Evolutionary conservation across 23 tunicate species (phyloP).

Genomic region (Styela clava): DNA sequence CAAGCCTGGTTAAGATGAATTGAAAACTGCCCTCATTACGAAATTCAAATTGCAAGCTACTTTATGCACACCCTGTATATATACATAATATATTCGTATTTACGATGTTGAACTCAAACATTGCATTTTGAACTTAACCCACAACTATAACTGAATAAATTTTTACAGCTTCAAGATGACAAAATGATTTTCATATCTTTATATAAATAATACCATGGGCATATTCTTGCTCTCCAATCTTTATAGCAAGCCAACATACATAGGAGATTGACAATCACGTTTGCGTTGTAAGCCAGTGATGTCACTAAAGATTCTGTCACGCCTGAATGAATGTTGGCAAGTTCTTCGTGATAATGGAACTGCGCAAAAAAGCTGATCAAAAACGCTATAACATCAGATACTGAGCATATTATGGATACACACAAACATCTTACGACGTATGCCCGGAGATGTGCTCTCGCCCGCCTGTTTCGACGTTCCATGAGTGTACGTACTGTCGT

Average conservation of each 20-base stretch:
- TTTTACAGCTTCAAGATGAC: no score
- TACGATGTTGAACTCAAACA: no score
- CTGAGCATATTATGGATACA: conserved; percentile 20
- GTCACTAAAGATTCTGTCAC: conserved; percentile 28
- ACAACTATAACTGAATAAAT: no score
- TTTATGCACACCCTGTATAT: no score
- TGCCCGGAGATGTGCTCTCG: background rate
- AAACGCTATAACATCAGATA: conserved; percentile 11
- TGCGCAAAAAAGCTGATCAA: conserved; percentile 15
- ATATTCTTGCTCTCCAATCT: conserved; percentile 25
- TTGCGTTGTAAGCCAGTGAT: conserved; percentile 24
- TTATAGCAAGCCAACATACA: conserved; percentile 30
- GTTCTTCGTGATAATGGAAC: background rate
- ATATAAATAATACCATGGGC: conserved; percentile 18
- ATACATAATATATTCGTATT: no score
- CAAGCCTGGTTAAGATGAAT: no score
- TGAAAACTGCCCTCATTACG: no score
- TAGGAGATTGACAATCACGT: conserved; percentile 18
- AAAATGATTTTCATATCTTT: background rate
- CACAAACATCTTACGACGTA: conserved; percentile 20
- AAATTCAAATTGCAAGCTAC: no score
- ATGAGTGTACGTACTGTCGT: background rate
- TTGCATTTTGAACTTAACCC: no score
- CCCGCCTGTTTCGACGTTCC: background rate
- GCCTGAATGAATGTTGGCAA: background rate